Conservation (phyloP, 2,888 invertebrate species). For the Platynereis dumerilii region DNA sequence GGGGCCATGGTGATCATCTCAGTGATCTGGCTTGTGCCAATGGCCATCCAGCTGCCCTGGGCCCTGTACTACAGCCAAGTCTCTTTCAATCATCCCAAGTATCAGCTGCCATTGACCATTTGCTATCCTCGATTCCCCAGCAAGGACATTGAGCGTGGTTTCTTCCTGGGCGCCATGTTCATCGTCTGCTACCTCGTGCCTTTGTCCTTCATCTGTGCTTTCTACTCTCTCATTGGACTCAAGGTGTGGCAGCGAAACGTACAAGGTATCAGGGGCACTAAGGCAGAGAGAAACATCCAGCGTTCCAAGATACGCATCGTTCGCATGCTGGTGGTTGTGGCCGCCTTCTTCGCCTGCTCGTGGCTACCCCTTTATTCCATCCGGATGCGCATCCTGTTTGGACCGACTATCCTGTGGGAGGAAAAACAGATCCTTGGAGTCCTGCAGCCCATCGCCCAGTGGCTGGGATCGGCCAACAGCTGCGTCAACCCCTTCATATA, state of each 20-base stretch:
- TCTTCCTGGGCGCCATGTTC: conserved; percentile 87
- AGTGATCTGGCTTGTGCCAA: conserved; percentile 87
- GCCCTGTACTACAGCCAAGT: conserved; percentile 75
- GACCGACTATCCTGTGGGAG: conserved; percentile 63
- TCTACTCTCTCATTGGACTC: conserved; percentile 91
- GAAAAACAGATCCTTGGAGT: conserved; percentile 21
- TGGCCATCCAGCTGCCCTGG: conserved; percentile 88
- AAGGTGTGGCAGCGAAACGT: conserved; percentile 87
- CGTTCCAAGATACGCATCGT: conserved; percentile 93
- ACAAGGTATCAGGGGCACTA: conserved; percentile 79
- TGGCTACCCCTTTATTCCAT: conserved; percentile 92
- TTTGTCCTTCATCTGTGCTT: conserved; percentile 87
- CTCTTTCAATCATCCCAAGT: conserved; percentile 22
- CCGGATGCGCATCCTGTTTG: conserved; percentile 84
- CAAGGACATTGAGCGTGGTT: conserved; percentile 68
- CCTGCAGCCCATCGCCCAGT: conserved; percentile 87
- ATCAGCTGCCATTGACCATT: conserved; percentile 8
- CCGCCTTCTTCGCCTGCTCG: conserved; percentile 89
- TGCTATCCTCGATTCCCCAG: conserved; percentile 22
- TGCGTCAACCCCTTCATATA: conserved; percentile 95
- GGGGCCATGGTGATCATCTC: conserved; percentile 75
- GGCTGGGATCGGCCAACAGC: conserved; percentile 91
- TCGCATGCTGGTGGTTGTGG: conserved; percentile 91
- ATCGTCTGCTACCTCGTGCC: conserved; percentile 90
- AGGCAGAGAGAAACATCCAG: conserved; percentile 62